Conservation (phyloP, 2,113 vertebrate genomes). For the Dicerorhinus sumatrensis region DNA sequence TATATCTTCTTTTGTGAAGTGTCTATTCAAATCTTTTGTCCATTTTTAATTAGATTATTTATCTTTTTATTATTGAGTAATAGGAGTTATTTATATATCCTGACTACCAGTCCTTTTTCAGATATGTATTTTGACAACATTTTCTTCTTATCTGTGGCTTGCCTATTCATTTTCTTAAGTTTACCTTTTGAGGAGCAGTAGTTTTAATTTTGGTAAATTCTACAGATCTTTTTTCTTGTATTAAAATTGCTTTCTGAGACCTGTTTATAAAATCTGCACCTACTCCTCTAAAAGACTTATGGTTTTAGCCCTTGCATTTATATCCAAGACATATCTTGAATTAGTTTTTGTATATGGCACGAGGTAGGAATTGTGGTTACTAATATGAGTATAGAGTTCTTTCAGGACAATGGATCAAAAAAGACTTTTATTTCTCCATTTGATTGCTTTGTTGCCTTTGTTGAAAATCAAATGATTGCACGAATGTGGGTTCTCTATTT, state of each 20-base stretch:
- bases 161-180: neutral
- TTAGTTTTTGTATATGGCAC: neutral
- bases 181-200: neutral
- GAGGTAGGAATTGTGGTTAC: neutral
- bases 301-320: neutral
- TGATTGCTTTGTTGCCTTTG: neutral
- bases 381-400: neutral
- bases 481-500: neutral
- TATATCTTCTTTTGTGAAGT: neutral
- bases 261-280: neutral
- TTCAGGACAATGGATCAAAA: neutral
- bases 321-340: neutral
- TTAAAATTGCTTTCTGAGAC: neutral
- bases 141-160: neutral
- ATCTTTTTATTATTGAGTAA: slow-evolving; percentile 51
- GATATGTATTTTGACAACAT: neutral
- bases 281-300: neutral
- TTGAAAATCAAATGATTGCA: neutral
- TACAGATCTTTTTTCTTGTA: neutral
- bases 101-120: neutral
- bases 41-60: slow-evolving; percentile 61
- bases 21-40: slow-evolving; percentile 49
- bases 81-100: slow-evolving; percentile 3
- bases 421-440: neutral
- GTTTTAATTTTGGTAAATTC: neutral